Base-by-base conservation (phyloP, 2,888 invertebrate genomes). In the Chaetogeoica ovagalla region DNA sequence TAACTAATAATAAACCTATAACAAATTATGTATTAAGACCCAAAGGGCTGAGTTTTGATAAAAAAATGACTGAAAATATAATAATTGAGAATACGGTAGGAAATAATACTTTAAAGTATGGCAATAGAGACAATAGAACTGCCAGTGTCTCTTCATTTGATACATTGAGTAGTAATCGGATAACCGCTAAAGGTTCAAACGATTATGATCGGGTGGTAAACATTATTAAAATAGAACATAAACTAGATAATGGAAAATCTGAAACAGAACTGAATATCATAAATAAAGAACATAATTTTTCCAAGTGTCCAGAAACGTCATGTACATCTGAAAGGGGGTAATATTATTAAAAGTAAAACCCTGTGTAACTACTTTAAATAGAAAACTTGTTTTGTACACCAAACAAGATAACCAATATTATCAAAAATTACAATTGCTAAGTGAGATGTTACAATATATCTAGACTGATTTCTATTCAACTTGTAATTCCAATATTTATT, bases 391-490 rank as follows among this genome's bases (percentile, higher is more conserved):
- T 62, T n/a, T 15, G 0, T 0, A 19, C 9, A 11, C 3, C 23
- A 11, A 77, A n/a, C n/a, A 48, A 52, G 37, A 62, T 37, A 48
- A n/a, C 17, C n/a, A n/a, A 43, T 68, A 52, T n/a, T 17, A 21
- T 68, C 21, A 60, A 30, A 1, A 30, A 69, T 7, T 37, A 39
- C 30, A 1, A 52, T 48, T 11, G 17, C 21, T 59, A 0, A 65
- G 9, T 21, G 17, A 62, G 19, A 63, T 73, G 15, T 23, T 55
- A 65, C 39, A 57, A 21, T 65, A 55, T 11, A 19, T 6, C 39
- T 63, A 65, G 65, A 57, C 39, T 74, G 55, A 74, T 74, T 65
- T 74, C 7, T 72, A 65, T 55, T 74, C 5, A 30, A 73, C n/a
- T 63, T 52, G 6, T 52, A 52, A 73, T 17, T 52, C 37, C 30